These are phyloP conservation scores for Andrena bucephala DNA, from an alignment of 2,888 invertebrate species.

Conservation along the genomic window DNA sequence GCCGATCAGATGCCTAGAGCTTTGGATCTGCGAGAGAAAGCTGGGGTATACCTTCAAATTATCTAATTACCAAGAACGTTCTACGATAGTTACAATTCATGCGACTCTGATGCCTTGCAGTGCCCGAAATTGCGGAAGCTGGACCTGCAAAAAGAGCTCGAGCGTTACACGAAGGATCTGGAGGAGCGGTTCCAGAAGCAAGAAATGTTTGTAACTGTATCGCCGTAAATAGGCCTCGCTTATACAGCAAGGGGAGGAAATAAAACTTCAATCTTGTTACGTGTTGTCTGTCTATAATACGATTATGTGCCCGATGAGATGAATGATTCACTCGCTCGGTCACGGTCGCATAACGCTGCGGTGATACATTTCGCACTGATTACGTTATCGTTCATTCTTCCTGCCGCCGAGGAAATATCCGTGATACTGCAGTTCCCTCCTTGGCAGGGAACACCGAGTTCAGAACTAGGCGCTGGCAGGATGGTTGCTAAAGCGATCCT, in stretches of 20 bases:
- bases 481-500: slow-evolving; percentile 39
- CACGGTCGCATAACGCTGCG: slow-evolving; percentile 10
- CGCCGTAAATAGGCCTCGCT: background rate
- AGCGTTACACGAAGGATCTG: slow-evolving; percentile 61
- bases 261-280: background rate
- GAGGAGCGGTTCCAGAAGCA: background rate
- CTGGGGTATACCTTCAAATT: slow-evolving; percentile 62
- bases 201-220: background rate
- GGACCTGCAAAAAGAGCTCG: slow-evolving; percentile 74
- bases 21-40: slow-evolving; percentile 72
- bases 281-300: background rate
- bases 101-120: slow-evolving; percentile 62
- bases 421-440: slow-evolving; percentile 12
- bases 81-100: background rate
- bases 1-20: slow-evolving; percentile 84
- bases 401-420: slow-evolving; percentile 54
- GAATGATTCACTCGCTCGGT: slow-evolving; percentile 30
- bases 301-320: slow-evolving; percentile 10
- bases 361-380: slow-evolving; percentile 52
- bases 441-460: background rate
- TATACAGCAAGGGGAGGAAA: background rate
- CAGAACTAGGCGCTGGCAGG: background rate
- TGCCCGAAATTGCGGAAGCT: slow-evolving; percentile 68
- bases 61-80: background rate
- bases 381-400: slow-evolving; percentile 73